phyloP scores from a whole-genome alignment of 2,113 vertebrate genomes.

The Dasyurus viverrinus region DNA sequence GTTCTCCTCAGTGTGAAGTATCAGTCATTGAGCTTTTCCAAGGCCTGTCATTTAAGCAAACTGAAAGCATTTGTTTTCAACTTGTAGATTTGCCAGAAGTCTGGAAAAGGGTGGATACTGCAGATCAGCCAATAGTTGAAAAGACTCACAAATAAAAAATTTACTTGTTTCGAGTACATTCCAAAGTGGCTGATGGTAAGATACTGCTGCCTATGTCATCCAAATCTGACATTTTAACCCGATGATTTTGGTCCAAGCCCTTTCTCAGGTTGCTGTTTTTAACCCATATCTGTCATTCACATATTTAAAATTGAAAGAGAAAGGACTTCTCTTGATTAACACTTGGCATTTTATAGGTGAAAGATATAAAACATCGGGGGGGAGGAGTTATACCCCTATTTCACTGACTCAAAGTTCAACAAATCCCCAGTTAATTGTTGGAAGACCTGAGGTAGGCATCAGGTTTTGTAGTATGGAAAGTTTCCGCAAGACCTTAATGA shows the following conservation, averaged over 20 bases:
- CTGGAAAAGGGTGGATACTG: conserved; percentile 68
- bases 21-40: conserved; percentile 37
- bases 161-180: conserved; percentile 54
- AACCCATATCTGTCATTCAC: conserved; percentile 19
- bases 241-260: conserved; percentile 54
- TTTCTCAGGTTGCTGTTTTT: conserved; percentile 25
- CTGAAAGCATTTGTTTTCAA: conserved; percentile 73
- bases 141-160: conserved; percentile 55
- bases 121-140: conserved; percentile 61
- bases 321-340: conserved; percentile 3
- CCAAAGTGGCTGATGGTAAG: conserved; percentile 65
- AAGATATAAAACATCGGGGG: background rate
- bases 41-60: conserved; percentile 62
- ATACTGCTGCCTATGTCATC: conserved; percentile 39
- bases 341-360: background rate
- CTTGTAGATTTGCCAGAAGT: conserved; percentile 61
- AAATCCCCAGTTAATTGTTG: background rate
- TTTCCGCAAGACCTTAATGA: conserved; percentile 47
- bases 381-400: background rate
- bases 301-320: conserved; percentile 25
- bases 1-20: background rate
- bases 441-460: background rate
- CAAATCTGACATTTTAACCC: conserved; percentile 54
- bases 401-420: background rate
- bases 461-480: conserved; percentile 18